Base-by-base conservation (phyloP, 2,113 vertebrate species). In the Eira barbara region DNA sequence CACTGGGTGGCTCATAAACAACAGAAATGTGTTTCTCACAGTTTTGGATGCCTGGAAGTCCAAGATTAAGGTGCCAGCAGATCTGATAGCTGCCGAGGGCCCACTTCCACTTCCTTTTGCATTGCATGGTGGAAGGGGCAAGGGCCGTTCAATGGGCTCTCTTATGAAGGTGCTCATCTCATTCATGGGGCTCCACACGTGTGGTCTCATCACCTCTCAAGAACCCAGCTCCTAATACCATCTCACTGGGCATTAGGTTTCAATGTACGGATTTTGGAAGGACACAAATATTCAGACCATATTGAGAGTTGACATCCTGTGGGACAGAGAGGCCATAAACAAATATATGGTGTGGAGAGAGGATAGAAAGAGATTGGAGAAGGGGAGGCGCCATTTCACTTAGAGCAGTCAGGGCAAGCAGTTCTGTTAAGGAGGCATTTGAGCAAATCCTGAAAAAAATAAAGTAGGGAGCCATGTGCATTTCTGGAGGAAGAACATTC, bases 391-490 rank as follows among this genome's bases (percentile, higher is more conserved):
- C 39, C 8, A 0, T 52, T 87, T 36, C 8, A 20, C 74, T 65
- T 57, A 45, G 4, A 47, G 15, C 3, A 6, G 31, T 6, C 57
- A 65, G 36, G 20, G 13, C 8, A 36, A 36, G 17, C 59, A 0
- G 31, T 55, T 86, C 25, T 45, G 59, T 7, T n/a, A 71, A 36
- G 18, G 23, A 59, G 55, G 15, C 13, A 14, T 76, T 57, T 63
- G 29, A 61, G n/a, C 25, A 76, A 39, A 36, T 67, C 34, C 27
- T 87, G 23, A 45, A 23, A 47, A 47, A 80, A 65, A 6, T n/a
- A 8, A 74, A 14, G 0, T 34, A 36, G 27, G 4, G 29, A 49
- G 36, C 18, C 7, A 1, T 15, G 7, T 67, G 4, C 4, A 11
- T 83, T 5, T 63, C 25, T 42, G 11, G 7, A 45, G 36, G 14